Percentiles rank a stretch among this genome's conserved stretches.
Evolutionary conservation across 1,140 invertebrate genomes (phyloP).

Genomic region (Nebria ingens): DNA sequence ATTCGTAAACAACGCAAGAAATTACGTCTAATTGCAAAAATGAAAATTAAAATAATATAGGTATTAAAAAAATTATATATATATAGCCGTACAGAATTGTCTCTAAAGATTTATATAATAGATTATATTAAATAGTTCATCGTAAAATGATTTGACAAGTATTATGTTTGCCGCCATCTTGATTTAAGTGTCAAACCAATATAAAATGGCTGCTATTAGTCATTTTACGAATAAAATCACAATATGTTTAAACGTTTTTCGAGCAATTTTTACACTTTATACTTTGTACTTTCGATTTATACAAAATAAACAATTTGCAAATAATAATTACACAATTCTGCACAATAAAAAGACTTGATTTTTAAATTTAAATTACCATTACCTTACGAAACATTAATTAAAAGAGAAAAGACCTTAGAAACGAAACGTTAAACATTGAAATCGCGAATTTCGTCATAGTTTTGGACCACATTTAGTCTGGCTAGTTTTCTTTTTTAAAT

Average conservation of each 20-base stretch:
- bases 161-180: too few species aligned
- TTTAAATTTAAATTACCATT: slow-evolving; percentile 4
- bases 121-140: too few species aligned
- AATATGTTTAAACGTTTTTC: too few species aligned
- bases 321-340: slow-evolving; percentile 7
- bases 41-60: background rate
- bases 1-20: background rate
- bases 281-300: background rate
- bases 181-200: too few species aligned
- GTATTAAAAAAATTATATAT: background rate
- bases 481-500: background rate
- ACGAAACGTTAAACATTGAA: background rate
- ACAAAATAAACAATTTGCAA: too few species aligned
- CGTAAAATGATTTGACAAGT: too few species aligned
- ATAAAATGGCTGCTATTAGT: too few species aligned
- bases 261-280: background rate
- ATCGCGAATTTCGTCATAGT: slow-evolving; percentile 3
- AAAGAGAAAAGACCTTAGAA: background rate
- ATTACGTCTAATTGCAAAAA: background rate
- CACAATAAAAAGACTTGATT: too few species aligned
- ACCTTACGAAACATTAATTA: background rate
- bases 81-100: background rate
- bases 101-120: background rate
- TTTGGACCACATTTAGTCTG: slow-evolving; percentile 1
- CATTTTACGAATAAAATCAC: too few species aligned